phyloP scores from a whole-genome alignment of 2,113 vertebrate genomes.

The Todiramphus saurophagus region DNA sequence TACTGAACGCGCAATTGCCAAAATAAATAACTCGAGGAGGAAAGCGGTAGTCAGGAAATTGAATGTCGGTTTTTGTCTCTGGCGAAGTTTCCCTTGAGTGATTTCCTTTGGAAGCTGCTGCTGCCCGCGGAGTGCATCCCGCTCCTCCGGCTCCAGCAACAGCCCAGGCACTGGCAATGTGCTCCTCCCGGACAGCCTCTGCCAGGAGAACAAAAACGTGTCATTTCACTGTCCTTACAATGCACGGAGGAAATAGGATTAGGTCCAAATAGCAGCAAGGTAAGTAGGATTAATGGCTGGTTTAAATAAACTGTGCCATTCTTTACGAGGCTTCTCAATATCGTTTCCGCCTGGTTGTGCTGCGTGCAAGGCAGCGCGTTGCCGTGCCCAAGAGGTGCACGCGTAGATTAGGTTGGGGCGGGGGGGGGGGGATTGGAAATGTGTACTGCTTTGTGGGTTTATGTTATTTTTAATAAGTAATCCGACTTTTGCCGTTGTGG shows the following conservation, averaged over 20 bases:
- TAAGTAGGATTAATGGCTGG: constrained; percentile 73
- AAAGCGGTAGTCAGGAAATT: constrained; percentile 72
- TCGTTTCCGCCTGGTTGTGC: constrained; percentile 31
- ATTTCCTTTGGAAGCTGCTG: constrained; percentile 78
- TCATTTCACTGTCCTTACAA: constrained; percentile 50
- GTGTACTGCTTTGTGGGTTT: background rate
- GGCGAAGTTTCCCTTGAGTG: constrained; percentile 80
- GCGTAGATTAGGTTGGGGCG: background rate
- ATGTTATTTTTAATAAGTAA: background rate
- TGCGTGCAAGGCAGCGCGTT: background rate
- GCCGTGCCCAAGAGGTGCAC: constrained; percentile 43
- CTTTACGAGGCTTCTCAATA: constrained; percentile 43
- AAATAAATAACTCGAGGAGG: constrained; percentile 72
- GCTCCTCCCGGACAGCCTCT: background rate
- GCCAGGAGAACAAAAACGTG: constrained; percentile 34
- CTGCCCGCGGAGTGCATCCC: background rate
- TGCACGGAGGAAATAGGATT: constrained; percentile 71
- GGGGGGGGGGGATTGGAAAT: background rate
- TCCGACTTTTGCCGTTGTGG: background rate
- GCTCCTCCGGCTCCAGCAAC: background rate
- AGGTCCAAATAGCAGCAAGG: constrained; percentile 72
- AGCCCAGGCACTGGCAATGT: background rate
- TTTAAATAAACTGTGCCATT: constrained; percentile 25
- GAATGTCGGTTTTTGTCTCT: constrained; percentile 69
- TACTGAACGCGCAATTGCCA: constrained; percentile 56